These are phyloP conservation scores for Parotocinclus haroldoi DNA, from an alignment of 2,797 vertebrate genomes.

Conservation along the genomic window DNA sequence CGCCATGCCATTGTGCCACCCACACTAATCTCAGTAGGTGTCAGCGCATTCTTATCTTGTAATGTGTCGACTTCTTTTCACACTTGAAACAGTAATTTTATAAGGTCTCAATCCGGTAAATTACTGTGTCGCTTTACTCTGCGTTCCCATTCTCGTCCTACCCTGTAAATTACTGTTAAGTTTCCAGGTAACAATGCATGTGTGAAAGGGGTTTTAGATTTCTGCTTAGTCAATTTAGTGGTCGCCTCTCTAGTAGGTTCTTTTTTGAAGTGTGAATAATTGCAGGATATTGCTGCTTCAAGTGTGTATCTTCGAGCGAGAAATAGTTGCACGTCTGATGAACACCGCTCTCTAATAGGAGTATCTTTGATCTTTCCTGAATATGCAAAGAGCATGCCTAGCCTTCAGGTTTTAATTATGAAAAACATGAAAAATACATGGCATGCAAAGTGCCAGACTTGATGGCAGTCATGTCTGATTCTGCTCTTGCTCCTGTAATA, in stretches of 20 bases:
- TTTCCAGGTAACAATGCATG: too few relatives aligned
- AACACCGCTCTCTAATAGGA: slow-evolving; percentile 69
- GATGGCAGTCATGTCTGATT: slow-evolving; percentile 56
- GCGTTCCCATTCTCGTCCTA: too few relatives aligned
- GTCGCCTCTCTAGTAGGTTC: slow-evolving; percentile 4
- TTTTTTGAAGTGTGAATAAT: slow-evolving; percentile 55
- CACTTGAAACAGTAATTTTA: too few relatives aligned
- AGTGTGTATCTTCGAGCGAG: slow-evolving; percentile 57
- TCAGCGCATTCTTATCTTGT: too few relatives aligned
- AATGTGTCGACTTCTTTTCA: too few relatives aligned
- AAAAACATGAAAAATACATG: slow-evolving; percentile 77
- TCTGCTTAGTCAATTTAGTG: background rate
- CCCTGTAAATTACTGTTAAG: too few relatives aligned
- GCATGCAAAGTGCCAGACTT: slow-evolving; percentile 65
- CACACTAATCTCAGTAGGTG: too few relatives aligned
- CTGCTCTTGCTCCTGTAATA: slow-evolving; percentile 47
- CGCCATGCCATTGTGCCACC: too few relatives aligned
- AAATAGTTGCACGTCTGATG: slow-evolving; percentile 65
- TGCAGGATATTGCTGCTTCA: slow-evolving; percentile 63
- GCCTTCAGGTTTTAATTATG: slow-evolving; percentile 75
- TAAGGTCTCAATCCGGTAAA: too few relatives aligned
- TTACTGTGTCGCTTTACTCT: too few relatives aligned
- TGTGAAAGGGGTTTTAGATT: background rate
- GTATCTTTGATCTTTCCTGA: slow-evolving; percentile 72
- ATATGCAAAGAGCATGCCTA: slow-evolving; percentile 61